These are phyloP conservation scores for Piaya cayana DNA, from an alignment of 2,113 vertebrate species.

Conservation along the genomic window DNA sequence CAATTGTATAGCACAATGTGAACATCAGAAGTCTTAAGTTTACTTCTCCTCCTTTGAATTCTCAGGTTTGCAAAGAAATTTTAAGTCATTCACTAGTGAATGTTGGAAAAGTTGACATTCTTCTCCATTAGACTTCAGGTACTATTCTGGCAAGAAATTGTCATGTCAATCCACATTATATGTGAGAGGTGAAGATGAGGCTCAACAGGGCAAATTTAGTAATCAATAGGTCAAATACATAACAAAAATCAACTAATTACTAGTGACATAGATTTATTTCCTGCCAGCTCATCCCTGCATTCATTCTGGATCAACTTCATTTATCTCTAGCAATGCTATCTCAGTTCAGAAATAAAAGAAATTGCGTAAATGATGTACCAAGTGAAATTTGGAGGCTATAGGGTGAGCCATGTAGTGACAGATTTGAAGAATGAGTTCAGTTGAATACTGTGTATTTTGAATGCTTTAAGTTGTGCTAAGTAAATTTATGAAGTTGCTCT, in stretches of 20 bases:
- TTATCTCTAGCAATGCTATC: background rate
- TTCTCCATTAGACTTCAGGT: background rate
- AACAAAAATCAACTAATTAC: background rate
- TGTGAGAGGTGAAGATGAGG: background rate
- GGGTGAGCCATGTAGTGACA: background rate
- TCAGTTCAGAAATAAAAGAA: background rate
- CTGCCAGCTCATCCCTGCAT: background rate
- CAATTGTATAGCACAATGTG: background rate
- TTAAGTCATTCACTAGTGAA: background rate
- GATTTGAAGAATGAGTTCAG: background rate
- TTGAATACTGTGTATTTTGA: background rate
- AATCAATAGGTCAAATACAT: background rate
- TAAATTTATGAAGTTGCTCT: background rate
- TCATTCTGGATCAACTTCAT: background rate
- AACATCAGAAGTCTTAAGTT: background rate
- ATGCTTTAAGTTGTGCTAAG: background rate
- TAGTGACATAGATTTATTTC: background rate
- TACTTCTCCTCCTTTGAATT: background rate
- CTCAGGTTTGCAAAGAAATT: background rate
- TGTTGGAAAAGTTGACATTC: background rate
- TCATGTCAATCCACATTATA: background rate
- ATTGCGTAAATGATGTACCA: background rate
- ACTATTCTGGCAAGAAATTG: background rate
- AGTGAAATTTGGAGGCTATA: background rate
- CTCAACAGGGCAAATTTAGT: background rate